phyloP scores from a whole-genome alignment of 1,140 invertebrate genomes.

The Caenorhabditis latens region DNA sequence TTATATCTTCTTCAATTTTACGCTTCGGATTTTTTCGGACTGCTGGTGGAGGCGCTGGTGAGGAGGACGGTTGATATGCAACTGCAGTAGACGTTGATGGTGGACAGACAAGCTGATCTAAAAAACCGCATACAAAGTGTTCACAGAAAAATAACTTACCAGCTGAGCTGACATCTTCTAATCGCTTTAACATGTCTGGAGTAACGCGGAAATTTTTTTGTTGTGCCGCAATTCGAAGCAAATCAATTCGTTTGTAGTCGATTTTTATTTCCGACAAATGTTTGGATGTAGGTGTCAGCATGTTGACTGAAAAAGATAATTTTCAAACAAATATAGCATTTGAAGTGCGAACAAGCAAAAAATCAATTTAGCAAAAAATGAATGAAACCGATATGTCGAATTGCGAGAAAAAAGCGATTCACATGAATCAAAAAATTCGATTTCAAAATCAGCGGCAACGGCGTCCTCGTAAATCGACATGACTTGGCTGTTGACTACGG shows the following conservation, averaged over 20 bases:
- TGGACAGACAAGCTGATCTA: background rate
- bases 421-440: background rate
- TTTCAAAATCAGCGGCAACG: background rate
- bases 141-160: background rate
- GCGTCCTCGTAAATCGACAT: slow-evolving; percentile 17
- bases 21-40: background rate
- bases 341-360: too few species aligned
- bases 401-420: too few species aligned
- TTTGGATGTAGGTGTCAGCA: background rate
- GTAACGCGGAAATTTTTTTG: background rate
- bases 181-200: background rate
- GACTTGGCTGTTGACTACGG: background rate
- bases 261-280: background rate
- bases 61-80: background rate
- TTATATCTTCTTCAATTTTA: background rate
- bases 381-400: too few species aligned
- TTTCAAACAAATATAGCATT: too few species aligned
- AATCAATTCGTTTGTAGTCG: background rate
- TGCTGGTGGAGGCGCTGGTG: background rate
- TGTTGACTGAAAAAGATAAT: background rate
- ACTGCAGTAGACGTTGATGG: background rate
- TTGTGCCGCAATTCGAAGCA: background rate
- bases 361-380: too few species aligned
- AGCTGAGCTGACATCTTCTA: background rate
- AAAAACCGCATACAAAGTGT: background rate